Evolutionary conservation across 2,113 vertebrate species (phyloP), one percentile per base, ranked within the genome.

Genomic region (Zosterops lateralis): DNA sequence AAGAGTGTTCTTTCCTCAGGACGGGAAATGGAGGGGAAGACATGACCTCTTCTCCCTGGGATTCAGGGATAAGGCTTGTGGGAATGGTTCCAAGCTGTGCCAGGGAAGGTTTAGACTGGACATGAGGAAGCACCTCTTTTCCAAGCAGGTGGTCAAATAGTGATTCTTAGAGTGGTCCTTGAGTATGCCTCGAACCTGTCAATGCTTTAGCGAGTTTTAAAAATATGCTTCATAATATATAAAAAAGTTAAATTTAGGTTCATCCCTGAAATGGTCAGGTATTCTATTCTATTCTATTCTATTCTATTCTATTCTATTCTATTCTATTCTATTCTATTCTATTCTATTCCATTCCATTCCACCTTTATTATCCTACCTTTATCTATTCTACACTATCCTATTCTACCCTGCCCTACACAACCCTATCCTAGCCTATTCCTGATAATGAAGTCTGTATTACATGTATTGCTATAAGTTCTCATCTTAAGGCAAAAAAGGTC

Each of bases 281-380:
- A 3, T 45, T n/a, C 51, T 22, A 1, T 28, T 31, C 72, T 38
- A 24, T 9, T 58, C 57, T 54, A 11, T 28, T 12, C 22, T 61
- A 9, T 32, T 18, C 36, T 42, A 5, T 14, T 21, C 72, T 32
- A 9, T 48, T 9, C 73, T 19, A 6, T 17, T 26, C 48, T 24
- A 11, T 20, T 21, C 14, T 11, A 12, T 31, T 31, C 29, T 12
- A 7, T 17, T 7, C 50, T 10, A 12, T 19, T 50, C 11, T 32
- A 4, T 40, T 3, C n/a, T 16, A 4, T 24, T 14, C 32, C 1
- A 6, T 10, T 13, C 40, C 8, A 20, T 29, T 21, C 31, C 12
- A 28, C 13, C 34, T 61, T 61, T 61, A 16, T n/a, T 64, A 6
- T 18, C 29, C 31, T 28, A 15, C 10, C 20, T 48, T 48, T 61